Percentiles rank a stretch among this genome's conserved stretches.
Conservation (phyloP, 2,888 invertebrate genomes). For the Entomobrya proxima region DNA sequence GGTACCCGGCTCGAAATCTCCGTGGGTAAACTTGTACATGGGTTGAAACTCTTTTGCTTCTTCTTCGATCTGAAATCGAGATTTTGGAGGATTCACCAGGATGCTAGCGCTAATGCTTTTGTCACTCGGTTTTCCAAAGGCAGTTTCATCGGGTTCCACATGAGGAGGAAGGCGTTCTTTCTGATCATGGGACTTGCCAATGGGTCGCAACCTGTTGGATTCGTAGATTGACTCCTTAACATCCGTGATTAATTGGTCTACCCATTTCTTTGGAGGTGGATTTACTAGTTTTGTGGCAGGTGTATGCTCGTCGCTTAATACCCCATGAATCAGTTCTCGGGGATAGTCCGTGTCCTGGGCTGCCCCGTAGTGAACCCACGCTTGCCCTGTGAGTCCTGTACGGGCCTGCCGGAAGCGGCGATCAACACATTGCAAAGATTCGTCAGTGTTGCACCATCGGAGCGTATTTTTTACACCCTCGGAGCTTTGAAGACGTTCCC, state of each 20-base stretch:
- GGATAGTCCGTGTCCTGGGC: constrained; percentile 74
- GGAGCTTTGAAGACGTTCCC: constrained; percentile 69
- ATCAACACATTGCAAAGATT: constrained; percentile 69
- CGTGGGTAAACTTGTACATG: constrained; percentile 79
- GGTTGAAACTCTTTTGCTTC: constrained; percentile 78
- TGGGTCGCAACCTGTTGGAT: constrained; percentile 78
- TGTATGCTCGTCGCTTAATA: constrained; percentile 62
- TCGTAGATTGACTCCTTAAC: constrained; percentile 79
- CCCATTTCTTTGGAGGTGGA: constrained; percentile 78
- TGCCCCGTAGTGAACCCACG: constrained; percentile 73
- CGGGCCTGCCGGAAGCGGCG: constrained; percentile 70
- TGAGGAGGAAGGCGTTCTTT: constrained; percentile 78
- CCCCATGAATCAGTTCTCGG: constrained; percentile 70
- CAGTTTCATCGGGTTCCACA: constrained; percentile 77
- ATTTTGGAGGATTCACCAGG: constrained; percentile 78
- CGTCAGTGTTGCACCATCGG: constrained; percentile 73
- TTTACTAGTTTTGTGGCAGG: constrained; percentile 76
- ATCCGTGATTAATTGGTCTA: constrained; percentile 78
- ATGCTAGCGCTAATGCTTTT: constrained; percentile 65
- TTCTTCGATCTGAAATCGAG: constrained; percentile 77
- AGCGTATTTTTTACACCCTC: constrained; percentile 60
- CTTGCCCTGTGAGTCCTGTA: constrained; percentile 68
- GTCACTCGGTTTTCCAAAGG: constrained; percentile 77
- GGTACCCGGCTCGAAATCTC: constrained; percentile 79
- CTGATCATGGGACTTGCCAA: constrained; percentile 78